Evolutionary conservation across 2,113 vertebrate genomes (phyloP), one percentile per base, ranked within the genome.

Genomic region (Oryzias curvinotus): DNA sequence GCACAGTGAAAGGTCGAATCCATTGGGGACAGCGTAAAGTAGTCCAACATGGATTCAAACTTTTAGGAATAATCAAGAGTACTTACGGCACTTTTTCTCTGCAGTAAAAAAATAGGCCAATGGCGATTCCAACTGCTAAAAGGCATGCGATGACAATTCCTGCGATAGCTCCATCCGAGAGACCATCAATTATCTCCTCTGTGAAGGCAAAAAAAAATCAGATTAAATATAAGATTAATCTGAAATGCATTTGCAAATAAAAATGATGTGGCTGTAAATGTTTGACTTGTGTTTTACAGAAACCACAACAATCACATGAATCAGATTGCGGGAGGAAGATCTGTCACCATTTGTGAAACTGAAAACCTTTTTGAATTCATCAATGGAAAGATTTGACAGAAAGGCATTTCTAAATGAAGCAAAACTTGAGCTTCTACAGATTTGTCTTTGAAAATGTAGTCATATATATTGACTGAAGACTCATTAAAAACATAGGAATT

Each of bases 81-180:
- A 92, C 92, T 93, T 63, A 92, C 92, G 90, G 85, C 30, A 73
- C 46, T 72, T 84, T 88, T 73, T 77, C 77, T 46, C 70, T 75
- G 73, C 84, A 86, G 77, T 80, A 75, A 0, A 79, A 2, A 13
- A 83, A 60, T 0, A 81, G 0, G 1, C 43, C 85, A 14, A 81
- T 65, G 56, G 85, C 71, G 13, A 57, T 17, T 0, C 25, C 73
- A 0, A 88, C 13, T 1, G 56, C 65, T 1, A 83, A 1, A 1
- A 93, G 65, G 55, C 91, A 60, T 1, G 7, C 89, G 46, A 93
- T 93, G 68, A 91, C 57, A 45, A 93, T 93, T 48, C 88, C 92
- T 16, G 90, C 90, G 30, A 93, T 87, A 51, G 90, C 87, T 15
- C 92, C 91, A 2, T 80, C 83, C 8, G 90, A 88, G 18, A 93